Base-by-base conservation (phyloP, 2,888 invertebrate genomes). In the Andrena flavipes region DNA sequence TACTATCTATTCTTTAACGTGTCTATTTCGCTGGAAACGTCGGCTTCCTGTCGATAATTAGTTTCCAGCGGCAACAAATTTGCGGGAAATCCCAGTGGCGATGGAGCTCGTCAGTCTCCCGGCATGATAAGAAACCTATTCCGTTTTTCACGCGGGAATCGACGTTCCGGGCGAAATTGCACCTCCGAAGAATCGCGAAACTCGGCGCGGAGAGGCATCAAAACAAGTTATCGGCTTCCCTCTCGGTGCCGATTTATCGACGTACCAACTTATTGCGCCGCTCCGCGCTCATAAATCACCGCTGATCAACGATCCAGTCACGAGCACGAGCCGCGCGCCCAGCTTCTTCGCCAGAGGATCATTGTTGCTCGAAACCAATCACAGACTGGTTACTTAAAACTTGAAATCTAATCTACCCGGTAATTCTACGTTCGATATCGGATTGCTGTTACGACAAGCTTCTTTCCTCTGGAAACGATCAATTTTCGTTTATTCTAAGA, bases 151-250 rank as follows among this genome's bases (percentile, higher is more conserved):
- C 26, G 59, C 51, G 59, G 42, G 71, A 54, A 56, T 69, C 82
- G 60, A 76, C 69, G 49, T 62, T 48, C 48, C 82, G 6, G 71
- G 49, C 68, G 74, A 82, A 82, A 84, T 82, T 72, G 72, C 86
- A 72, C 67, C 73, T 10, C 48, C 67, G 30, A 74, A 70, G 78
- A 75, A 76, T 84, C 63, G 49, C 79, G 76, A 71, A 77, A 73
- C 82, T 85, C 69, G 42, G 29, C 63, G 54, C 56, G 73, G 75
- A 23, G 74, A 73, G 56, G 77, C 75, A 77, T 81, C 88, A 76
- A 87, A 88, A 87, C 87, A 81, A 87, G 87, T 87, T 87, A 88
- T 84, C 84, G 81, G 76, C 75, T 77, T 82, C 65, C 77, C 77
- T 77, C 49, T 56, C 69, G 62, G 80, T 80, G 74, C 76, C 84